Evolutionary conservation across 2,797 vertebrate species (phyloP), one percentile per base, ranked within the genome.

Genomic region (Helarctos malayanus): DNA sequence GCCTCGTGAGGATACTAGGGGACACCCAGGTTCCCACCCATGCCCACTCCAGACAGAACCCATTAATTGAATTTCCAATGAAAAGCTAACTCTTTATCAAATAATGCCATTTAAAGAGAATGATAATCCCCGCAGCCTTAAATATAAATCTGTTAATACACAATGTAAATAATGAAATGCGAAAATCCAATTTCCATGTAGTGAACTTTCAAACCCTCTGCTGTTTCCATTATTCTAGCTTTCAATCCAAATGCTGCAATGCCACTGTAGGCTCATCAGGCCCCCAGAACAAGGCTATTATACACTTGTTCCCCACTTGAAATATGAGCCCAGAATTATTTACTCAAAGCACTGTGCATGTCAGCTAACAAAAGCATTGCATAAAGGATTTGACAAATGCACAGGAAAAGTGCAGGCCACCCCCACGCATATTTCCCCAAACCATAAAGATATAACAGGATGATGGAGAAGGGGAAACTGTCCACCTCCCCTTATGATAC

Each of bases 101-200:
- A 98, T 98, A 98, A 98, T 97, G 85, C 84, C 89, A 78, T 97
- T 93, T 98, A 98, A 98, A 97, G 56, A 97, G 79, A 87, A 95
- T 93, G 97, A 97, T 98, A 98, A 98, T 98, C 98, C 97, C 95
- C 84, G 93, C 94, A 97, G 98, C 98, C 97, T 98, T 98, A 98
- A 98, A 97, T 98, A 97, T 96, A 97, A 98, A 98, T 90, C 95
- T 88, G 88, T 85, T 97, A 98, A 97, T 97, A 97, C 96, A 97
- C 92, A 98, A 97, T 96, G 95, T 97, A 98, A 98, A 98, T 97
- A 98, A 98, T 89, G 98, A 97, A 98, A 98, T 96, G 96, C 94
- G 97, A 98, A 98, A 98, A 97, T 98, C 96, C 95, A 98, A 97
- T 98, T 98, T 98, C 97, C 97, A 98, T 89, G 89, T 92, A 97